Evolutionary conservation across 2,888 invertebrate genomes (phyloP).

Genomic region (Hyposoter didymator): DNA sequence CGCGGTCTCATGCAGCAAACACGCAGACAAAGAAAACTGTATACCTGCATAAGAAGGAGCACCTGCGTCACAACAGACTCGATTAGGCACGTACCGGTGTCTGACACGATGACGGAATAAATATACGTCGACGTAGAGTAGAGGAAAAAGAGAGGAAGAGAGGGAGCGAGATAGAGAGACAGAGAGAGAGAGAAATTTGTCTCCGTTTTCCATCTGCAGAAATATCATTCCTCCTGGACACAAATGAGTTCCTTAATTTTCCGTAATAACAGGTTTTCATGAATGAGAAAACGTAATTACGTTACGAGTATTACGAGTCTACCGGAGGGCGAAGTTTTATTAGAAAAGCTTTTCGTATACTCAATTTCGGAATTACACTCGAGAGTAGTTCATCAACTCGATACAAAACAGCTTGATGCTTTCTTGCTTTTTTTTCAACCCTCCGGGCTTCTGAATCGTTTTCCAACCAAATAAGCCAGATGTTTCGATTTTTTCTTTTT

Average conservation of each 20-base stretch:
- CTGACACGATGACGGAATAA: constrained; percentile 36
- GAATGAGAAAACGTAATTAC: constrained; percentile 4
- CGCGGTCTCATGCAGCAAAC: neutral
- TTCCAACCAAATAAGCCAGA: neutral
- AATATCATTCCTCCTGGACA: constrained; percentile 5
- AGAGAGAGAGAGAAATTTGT: neutral
- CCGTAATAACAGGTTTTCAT: constrained; percentile 12
- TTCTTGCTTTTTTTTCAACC: neutral
- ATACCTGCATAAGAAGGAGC: neutral
- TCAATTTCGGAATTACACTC: neutral
- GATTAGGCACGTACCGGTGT: constrained; percentile 21
- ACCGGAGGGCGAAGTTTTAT: neutral
- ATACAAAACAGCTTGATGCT: neutral
- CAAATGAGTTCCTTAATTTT: constrained; percentile 20
- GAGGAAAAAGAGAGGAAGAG: constrained; percentile 26
- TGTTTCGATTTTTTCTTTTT: neutral
- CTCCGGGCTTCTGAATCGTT: neutral
- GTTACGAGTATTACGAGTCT: neutral
- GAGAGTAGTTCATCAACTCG: neutral
- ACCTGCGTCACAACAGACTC: constrained; percentile 18
- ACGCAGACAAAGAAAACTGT: neutral
- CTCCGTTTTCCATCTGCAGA: constrained; percentile 35
- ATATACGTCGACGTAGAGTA: constrained; percentile 6
- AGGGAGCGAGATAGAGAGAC: neutral
- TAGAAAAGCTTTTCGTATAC: neutral